phyloP scores from a whole-genome alignment of 2,797 vertebrate genomes.

The Limnodromus scolopaceus region DNA sequence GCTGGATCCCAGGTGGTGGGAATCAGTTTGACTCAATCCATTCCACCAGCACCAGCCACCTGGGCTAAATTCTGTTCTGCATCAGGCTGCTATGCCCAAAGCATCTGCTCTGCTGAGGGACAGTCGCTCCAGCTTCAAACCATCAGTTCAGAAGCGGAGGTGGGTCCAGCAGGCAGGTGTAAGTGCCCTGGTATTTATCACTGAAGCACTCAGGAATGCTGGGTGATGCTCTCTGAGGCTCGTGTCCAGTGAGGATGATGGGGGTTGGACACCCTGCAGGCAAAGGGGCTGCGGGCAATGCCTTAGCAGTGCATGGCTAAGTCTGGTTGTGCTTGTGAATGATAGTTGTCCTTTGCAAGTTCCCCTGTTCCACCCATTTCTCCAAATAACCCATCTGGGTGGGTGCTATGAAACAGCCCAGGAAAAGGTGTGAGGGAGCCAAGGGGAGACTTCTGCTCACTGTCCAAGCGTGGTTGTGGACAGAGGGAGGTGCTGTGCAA shows the following conservation, averaged over 20 bases:
- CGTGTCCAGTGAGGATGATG: fast-evolving
- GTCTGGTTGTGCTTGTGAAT: background rate
- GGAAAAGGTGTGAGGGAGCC: background rate
- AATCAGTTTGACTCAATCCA: background rate
- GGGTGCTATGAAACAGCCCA: background rate
- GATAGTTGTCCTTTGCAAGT: background rate
- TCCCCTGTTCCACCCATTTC: background rate
- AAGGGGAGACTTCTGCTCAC: background rate
- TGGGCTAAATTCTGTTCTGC: background rate
- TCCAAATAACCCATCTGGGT: background rate
- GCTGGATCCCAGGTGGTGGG: fast-evolving
- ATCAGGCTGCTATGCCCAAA: background rate
- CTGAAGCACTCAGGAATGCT: background rate
- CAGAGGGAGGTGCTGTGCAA: background rate
- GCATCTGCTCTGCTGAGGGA: background rate
- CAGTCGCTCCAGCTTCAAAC: background rate
- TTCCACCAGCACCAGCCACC: background rate
- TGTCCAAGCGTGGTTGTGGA: background rate
- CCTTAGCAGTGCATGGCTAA: fast-evolving
- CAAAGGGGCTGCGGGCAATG: background rate
- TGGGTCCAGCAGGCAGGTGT: background rate
- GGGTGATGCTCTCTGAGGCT: background rate
- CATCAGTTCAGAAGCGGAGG: background rate
- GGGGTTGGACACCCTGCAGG: background rate
- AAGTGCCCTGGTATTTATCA: background rate